Base-by-base conservation (phyloP, 1,140 invertebrate species). In the Bombus turneri region DNA sequence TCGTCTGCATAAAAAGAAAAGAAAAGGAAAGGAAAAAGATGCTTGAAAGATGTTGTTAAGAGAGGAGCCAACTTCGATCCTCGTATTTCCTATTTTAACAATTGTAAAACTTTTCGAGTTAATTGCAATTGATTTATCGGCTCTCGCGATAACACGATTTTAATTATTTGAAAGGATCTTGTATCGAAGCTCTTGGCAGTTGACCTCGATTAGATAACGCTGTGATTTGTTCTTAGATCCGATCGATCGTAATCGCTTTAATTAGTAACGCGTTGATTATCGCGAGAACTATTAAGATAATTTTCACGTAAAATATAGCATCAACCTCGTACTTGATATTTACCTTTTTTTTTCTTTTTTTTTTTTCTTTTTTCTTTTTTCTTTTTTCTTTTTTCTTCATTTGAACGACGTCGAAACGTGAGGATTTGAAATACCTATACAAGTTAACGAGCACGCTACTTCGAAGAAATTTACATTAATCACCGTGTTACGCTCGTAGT, bases 361-460 rank as follows among this genome's bases (percentile, higher is more conserved):
- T 5, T 0, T 18, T 0, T 0, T 1, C 15, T 6, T 10, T 1
- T 22, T 1, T 18, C 4, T 47, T 15, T 15, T 53, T 15, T 18
- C 1, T 5, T 0, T 18, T 0, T 0, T 1, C 15, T 6, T 10
- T 25, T 18, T 18, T 28, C 2, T 34, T 68, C 9, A 10, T 68
- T 68, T 0, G 8, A 68, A 37, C n/a, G 5, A 15, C 31, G 3
- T 25, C 31, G 18, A 10, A 34, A 68, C 59, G 18, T 31, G 12
- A 64, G 13, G 5, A 31, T 2, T 66, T 18, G n/a, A 31, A 64
- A 31, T 15, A 64, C 0, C 18, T 22, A 0, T 68, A 34, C 1
- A 68, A 25, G 31, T 37, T 68, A 31, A 64, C 13, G 13, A 15
- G 15, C n/a, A 31, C n/a, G 34, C 10, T 25, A 25, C 5, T 39